phyloP scores from a whole-genome alignment of 2,113 vertebrate genomes.

The Rattus rattus region DNA sequence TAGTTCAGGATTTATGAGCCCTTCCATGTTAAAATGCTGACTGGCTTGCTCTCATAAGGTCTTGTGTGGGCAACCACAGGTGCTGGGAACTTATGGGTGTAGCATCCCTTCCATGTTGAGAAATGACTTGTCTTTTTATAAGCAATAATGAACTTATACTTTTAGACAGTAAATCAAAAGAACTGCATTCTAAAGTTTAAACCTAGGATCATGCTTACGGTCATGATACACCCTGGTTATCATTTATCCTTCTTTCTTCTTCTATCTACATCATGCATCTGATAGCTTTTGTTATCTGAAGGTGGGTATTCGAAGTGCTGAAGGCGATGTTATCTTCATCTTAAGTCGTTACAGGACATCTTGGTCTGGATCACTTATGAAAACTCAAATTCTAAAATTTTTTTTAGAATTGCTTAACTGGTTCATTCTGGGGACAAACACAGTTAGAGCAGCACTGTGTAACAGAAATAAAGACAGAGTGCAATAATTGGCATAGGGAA shows the following conservation, averaged over 20 bases:
- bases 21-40: background rate
- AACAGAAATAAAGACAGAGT: constrained; percentile 21
- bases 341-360: background rate
- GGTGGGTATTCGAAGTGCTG: background rate
- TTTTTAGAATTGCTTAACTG: constrained; percentile 16
- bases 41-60: too few relatives aligned
- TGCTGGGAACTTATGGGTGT: background rate
- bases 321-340: background rate
- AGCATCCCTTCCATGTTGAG: background rate
- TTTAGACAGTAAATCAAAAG: background rate
- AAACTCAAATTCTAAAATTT: background rate
- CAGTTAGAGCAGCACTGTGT: background rate
- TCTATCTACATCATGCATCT: fast-evolving
- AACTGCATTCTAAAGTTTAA: background rate
- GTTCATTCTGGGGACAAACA: constrained; percentile 3
- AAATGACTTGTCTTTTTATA: background rate
- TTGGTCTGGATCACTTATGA: background rate
- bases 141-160: background rate
- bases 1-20: background rate
- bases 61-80: background rate
- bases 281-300: background rate
- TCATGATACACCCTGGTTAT: fast-evolving
- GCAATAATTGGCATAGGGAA: background rate
- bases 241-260: background rate
- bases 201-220: background rate